phyloP scores from a whole-genome alignment of 2,113 vertebrate genomes.

The Monarcha castaneiventris region DNA sequence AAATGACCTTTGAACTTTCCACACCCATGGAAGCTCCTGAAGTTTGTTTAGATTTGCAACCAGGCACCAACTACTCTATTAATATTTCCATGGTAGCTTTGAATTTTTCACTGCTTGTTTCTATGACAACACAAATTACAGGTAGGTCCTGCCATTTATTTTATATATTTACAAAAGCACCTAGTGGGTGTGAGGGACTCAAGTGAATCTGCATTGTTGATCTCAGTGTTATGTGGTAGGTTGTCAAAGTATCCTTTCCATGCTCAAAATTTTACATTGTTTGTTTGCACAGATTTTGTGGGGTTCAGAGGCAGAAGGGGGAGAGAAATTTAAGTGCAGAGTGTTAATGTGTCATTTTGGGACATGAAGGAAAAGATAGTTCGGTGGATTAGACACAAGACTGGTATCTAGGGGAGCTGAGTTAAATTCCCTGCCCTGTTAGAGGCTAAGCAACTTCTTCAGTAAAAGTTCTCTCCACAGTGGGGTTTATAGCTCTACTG shows the following conservation, averaged over 20 bases:
- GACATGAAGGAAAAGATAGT: not conserved
- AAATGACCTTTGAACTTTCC: constrained; percentile 69
- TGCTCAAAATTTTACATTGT: not conserved
- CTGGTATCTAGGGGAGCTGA: not conserved
- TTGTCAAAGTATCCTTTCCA: not conserved
- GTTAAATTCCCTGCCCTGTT: not conserved
- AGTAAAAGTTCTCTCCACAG: not conserved
- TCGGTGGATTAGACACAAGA: not conserved
- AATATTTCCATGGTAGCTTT: constrained; percentile 77
- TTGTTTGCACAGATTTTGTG: not conserved
- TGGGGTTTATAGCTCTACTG: not conserved
- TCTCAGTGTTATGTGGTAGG: not conserved
- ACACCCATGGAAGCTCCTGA: constrained; percentile 71
- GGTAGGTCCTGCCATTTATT: constrained; percentile 69
- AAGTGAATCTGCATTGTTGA: not conserved
- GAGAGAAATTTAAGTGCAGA: not conserved
- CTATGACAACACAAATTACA: constrained; percentile 78
- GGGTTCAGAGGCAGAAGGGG: not conserved
- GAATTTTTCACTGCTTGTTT: constrained; percentile 61
- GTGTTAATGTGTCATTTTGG: not conserved
- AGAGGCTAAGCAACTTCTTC: not conserved
- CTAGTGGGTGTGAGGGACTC: not conserved
- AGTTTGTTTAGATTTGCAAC: constrained; percentile 84
- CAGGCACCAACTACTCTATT: constrained; percentile 88
- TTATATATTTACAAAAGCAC: not conserved